Conservation (phyloP, 2,888 invertebrate genomes). For the Arctia plantaginis region DNA sequence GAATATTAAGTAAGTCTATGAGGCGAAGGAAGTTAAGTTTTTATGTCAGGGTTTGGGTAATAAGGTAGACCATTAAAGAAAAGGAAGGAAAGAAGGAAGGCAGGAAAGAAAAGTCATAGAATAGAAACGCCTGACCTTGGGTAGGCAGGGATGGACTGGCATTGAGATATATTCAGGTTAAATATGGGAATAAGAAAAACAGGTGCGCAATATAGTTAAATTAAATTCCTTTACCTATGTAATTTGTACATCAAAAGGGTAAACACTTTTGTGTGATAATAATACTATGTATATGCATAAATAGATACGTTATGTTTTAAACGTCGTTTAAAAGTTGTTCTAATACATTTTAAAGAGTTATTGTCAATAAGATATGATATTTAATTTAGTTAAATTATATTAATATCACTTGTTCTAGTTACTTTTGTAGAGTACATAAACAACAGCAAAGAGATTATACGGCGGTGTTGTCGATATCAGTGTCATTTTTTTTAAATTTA, state of each 20-base stretch:
- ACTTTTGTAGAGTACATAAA: background rate
- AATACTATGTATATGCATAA: too few species aligned
- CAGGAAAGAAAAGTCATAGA: background rate
- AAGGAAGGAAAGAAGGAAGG: background rate
- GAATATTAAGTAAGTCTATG: too few species aligned
- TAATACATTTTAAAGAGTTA: too few species aligned
- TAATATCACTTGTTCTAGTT: background rate
- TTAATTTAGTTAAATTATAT: too few species aligned
- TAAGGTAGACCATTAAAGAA: background rate
- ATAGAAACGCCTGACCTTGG: background rate
- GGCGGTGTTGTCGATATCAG: background rate
- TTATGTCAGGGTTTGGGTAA: background rate
- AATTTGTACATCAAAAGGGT: too few species aligned
- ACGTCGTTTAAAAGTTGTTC: too few species aligned
- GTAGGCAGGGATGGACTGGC: background rate
- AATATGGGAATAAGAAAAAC: background rate
- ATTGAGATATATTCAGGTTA: conserved; percentile 2
- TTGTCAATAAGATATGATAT: too few species aligned
- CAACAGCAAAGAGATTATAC: too few species aligned
- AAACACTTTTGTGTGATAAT: too few species aligned
- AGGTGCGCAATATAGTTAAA: background rate
- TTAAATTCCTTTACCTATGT: background rate
- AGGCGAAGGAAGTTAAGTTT: background rate
- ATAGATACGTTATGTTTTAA: too few species aligned
- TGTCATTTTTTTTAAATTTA: background rate